Conservation (phyloP, 2,888 invertebrate genomes). For the Augochlorella aurata region DNA sequence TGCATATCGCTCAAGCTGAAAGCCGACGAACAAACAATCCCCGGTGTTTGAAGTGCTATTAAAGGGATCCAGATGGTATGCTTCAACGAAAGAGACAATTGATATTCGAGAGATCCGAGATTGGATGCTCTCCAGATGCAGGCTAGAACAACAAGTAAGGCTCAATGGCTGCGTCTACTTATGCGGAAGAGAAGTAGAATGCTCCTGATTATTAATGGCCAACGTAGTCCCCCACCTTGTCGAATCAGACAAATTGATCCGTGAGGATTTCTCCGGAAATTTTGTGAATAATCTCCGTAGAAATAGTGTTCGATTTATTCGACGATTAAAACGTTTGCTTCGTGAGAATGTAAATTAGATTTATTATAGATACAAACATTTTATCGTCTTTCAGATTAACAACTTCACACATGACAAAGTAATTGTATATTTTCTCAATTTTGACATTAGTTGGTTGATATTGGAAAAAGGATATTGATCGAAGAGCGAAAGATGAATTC, state of each 20-base stretch:
- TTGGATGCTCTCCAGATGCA: slow-evolving; percentile 62
- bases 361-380: not conserved
- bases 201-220: slow-evolving; percentile 40
- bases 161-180: slow-evolving; percentile 41
- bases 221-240: not conserved
- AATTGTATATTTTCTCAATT: too few species aligned
- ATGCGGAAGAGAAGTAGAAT: slow-evolving; percentile 47
- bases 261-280: not conserved
- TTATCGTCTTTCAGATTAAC: too few species aligned
- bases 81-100: slow-evolving; percentile 49
- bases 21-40: slow-evolving; percentile 55
- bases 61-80: slow-evolving; percentile 60
- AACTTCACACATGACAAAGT: too few species aligned
- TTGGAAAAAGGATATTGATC: too few species aligned
- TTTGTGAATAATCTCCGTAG: not conserved
- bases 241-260: not conserved
- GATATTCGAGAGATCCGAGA: slow-evolving; percentile 53
- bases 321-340: not conserved
- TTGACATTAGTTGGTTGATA: too few species aligned
- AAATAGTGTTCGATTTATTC: not conserved
- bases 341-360: not conserved
- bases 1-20: slow-evolving; percentile 33
- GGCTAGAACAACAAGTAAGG: slow-evolving; percentile 59
- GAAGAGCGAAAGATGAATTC: too few species aligned
- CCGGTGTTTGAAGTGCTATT: slow-evolving; percentile 47